These are phyloP conservation scores for Machaerirhynchus nigripectus DNA, from an alignment of 2,113 vertebrate species.

Conservation along the genomic window DNA sequence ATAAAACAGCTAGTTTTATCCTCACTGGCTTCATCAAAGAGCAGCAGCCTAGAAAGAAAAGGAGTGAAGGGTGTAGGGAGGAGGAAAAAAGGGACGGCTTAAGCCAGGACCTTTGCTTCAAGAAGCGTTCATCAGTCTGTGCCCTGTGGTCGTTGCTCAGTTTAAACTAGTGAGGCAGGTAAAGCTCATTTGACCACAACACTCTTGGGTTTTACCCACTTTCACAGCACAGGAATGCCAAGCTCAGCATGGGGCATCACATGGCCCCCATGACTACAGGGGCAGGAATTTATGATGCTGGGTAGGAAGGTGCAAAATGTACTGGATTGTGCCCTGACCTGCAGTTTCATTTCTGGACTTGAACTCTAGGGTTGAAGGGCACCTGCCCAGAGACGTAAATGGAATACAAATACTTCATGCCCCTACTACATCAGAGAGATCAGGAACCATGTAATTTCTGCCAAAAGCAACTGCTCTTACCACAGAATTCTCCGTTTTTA, in stretches of 20 bases:
- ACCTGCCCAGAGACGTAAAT: neutral
- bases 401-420: neutral
- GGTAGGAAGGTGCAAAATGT: neutral
- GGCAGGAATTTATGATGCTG: neutral
- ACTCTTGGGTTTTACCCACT: neutral
- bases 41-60: neutral
- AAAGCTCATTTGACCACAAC: neutral
- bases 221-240: neutral
- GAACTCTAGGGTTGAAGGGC: neutral
- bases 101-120: neutral
- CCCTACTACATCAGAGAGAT: neutral
- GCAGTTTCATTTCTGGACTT: neutral
- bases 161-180: neutral
- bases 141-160: neutral
- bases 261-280: neutral
- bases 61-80: neutral
- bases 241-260: neutral
- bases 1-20: neutral
- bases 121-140: neutral
- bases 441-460: neutral
- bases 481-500: conserved; percentile 93
- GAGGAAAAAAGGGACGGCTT: neutral
- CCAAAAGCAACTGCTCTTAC: conserved; percentile 74
- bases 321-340: neutral
- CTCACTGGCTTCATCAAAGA: neutral